Conservation (phyloP, 2,797 vertebrate species). For the Myotis daubentonii region DNA sequence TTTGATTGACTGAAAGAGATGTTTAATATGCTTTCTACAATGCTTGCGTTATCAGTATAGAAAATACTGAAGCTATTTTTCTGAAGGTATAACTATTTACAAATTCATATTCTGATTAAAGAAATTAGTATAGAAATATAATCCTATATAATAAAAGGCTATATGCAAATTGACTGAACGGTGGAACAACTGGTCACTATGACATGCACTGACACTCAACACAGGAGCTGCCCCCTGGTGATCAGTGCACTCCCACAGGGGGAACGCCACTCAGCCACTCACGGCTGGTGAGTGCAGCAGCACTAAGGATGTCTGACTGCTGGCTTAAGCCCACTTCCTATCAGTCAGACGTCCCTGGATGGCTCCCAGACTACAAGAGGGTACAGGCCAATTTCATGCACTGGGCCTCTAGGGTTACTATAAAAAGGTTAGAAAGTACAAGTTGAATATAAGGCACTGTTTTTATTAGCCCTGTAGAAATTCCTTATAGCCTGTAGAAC, state of each 20-base stretch:
- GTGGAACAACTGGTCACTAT: no score
- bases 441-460: not conserved
- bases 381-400: no score
- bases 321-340: no score
- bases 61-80: conserved; percentile 1
- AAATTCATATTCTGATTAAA: conserved; percentile 18
- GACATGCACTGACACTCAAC: no score
- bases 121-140: conserved; percentile 1
- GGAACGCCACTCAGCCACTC: no score
- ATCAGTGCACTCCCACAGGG: no score
- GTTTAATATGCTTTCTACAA: not conserved
- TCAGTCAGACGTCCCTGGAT: no score
- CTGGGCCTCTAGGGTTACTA: not conserved
- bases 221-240: no score
- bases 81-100: not conserved
- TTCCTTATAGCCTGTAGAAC: not conserved
- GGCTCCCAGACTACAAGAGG: no score
- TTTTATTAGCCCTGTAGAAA: not conserved
- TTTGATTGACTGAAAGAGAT: not conserved
- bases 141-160: not conserved
- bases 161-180: no score
- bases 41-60: not conserved
- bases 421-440: not conserved
- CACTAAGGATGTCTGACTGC: no score
- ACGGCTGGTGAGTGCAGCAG: no score